Percentiles rank a stretch among this genome's conserved stretches.
phyloP scores from a whole-genome alignment of 2,797 vertebrate genomes.

The Eulemur rubriventer region DNA sequence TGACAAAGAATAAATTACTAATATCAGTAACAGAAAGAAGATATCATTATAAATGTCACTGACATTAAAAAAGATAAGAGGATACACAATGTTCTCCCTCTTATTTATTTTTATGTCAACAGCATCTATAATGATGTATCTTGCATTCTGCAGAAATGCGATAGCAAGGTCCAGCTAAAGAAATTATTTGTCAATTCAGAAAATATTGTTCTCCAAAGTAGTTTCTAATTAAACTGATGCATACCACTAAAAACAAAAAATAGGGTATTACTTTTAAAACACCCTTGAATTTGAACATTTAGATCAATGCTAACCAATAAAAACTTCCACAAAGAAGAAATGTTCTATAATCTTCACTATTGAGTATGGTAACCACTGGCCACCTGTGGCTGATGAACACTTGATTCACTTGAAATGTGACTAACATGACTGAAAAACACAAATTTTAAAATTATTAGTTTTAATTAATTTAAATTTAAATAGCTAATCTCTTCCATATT shows the following conservation, averaged over 20 bases:
- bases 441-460: background rate
- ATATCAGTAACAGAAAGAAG: background rate
- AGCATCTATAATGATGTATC: background rate
- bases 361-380: background rate
- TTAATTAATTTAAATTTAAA: background rate
- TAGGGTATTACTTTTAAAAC: background rate
- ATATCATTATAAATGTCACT: background rate
- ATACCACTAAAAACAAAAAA: background rate
- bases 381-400: background rate
- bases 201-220: background rate
- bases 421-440: background rate
- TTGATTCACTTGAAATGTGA: background rate
- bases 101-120: background rate
- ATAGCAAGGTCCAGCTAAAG: background rate
- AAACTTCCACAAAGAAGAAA: background rate
- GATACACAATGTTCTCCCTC: background rate
- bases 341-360: background rate
- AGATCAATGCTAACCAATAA: background rate
- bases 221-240: constrained; percentile 41
- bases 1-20: background rate
- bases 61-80: background rate
- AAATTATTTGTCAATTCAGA: constrained; percentile 21
- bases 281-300: background rate
- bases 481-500: background rate
- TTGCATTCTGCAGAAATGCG: background rate